Base-by-base conservation (phyloP, 2,113 vertebrate species). In the Grus americana region DNA sequence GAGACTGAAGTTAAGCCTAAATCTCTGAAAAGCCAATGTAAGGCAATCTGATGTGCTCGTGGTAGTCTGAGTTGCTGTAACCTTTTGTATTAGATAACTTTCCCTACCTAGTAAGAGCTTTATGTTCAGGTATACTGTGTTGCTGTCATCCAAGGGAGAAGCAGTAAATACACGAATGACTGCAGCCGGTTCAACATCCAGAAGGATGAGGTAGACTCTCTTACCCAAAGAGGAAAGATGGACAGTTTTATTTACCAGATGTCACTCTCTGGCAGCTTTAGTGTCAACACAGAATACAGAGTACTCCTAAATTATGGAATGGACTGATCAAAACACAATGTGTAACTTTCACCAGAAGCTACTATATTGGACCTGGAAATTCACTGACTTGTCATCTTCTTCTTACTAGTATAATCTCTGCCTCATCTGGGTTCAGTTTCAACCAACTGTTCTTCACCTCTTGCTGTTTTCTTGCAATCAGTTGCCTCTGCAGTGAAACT, bases 1-100 rank as follows among this genome's bases (percentile, higher is more conserved):
- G 66, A 95, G 73, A 75, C 46, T 95, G 89, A 88, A 92, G 83
- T 91, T 92, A 93, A 96, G 86, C 86, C 70, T 92, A 91, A 95
- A 87, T 92, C 83, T 93, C 76, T 94, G 76, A 92, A 95, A 96
- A 93, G 49, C 47, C 91, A 89, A 0, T 52, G n/a, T 88, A 92
- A 90, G 47, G 47, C 55, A 50, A 30, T 44, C 22, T 92, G 47
- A 62, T 78, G 36, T 67, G 42, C 4, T 80, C 40, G 32, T 78
- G 42, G 79, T 93, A 80, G 82, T 63, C 79, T 71, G 73, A 91
- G 82, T 59, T 84, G 68, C 76, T 63, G 61, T 38, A 83, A 40
- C 52, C 46, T 88, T 88, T 83, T 71, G 34, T 86, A 81, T 40
- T 49, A 84, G 42, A 47, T 86, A 78, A 80, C 65, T 50, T 82